A percentile compares a stretch with the other conserved stretches of the same genome.
These are phyloP conservation scores for Aurelia sp. DNA, from an alignment of 30 jellyfish, hydroid and myxozoan genomes.

Conservation along the genomic window DNA sequence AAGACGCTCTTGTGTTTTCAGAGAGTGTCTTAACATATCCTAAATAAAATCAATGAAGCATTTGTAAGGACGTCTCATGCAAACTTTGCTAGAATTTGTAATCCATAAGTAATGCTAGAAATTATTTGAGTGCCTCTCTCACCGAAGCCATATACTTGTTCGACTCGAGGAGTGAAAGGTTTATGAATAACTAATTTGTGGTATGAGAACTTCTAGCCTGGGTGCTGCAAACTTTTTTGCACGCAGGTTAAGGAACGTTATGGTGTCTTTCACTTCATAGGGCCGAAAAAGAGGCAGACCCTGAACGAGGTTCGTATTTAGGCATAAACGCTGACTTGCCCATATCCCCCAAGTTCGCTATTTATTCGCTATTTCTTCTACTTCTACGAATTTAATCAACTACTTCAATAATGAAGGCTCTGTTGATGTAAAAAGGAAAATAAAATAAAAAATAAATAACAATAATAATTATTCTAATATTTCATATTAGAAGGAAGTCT, in stretches of 20 bases:
- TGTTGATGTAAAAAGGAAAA: too few relatives aligned
- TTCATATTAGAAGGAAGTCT: too few relatives aligned
- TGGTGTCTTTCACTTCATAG: constrained; percentile 33
- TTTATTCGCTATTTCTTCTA: not conserved
- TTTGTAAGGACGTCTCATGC: too few relatives aligned
- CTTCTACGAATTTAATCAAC: too few relatives aligned
- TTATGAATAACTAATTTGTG: not conserved
- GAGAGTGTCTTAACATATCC: too few relatives aligned
- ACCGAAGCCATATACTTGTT: not conserved
- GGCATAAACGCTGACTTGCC: constrained; percentile 8
- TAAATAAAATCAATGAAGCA: too few relatives aligned
- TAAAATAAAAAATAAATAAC: too few relatives aligned
- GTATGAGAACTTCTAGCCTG: not conserved
- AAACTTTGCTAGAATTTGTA: too few relatives aligned
- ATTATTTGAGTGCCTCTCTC: not conserved
- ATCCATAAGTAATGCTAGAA: too few relatives aligned
- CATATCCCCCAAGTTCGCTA: not conserved
- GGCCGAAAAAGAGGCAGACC: constrained; percentile 55
- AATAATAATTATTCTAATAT: too few relatives aligned
- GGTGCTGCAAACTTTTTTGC: not conserved
- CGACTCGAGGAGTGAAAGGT: not conserved
- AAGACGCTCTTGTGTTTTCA: too few relatives aligned
- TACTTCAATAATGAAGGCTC: too few relatives aligned
- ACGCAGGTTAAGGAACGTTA: not conserved
- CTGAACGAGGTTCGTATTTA: constrained; percentile 36